Conservation (phyloP, 2,113 vertebrate species). For the Sphaerodactylus townsendi region DNA sequence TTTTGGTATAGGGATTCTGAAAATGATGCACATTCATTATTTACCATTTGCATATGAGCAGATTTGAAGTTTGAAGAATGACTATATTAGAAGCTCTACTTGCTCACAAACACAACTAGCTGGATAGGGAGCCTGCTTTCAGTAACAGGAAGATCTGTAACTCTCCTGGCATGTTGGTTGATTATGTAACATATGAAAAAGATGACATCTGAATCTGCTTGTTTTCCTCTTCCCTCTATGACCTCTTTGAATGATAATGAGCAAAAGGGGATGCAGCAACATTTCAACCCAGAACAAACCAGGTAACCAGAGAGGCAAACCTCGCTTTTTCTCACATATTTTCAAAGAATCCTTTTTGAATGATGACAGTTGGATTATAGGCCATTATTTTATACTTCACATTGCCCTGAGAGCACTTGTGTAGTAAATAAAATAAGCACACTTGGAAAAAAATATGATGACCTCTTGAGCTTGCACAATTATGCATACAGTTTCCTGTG, state of each 20-base stretch:
- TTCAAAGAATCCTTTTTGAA: no score
- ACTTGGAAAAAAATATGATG: no score
- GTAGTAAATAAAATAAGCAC: not conserved
- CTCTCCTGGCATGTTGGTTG: not conserved
- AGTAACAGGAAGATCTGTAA: not conserved
- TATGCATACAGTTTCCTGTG: no score
- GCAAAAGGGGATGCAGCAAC: no score
- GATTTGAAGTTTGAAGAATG: not conserved
- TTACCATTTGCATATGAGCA: not conserved
- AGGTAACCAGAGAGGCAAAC: no score
- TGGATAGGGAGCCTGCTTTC: no score
- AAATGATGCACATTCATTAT: not conserved
- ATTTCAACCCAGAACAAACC: no score
- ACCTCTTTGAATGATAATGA: no score
- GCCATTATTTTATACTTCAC: not conserved
- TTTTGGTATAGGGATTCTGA: not conserved
- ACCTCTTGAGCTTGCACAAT: not conserved
- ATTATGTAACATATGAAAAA: not conserved
- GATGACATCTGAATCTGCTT: not conserved
- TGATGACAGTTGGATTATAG: not conserved
- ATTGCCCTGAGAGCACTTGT: not conserved
- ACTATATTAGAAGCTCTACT: not conserved
- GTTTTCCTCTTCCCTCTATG: no score
- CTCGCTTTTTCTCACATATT: no score
- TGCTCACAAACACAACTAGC: not conserved